These are phyloP conservation scores for Notarius lentiginosus DNA, from an alignment of 2,113 vertebrate species.

Conservation along the genomic window DNA sequence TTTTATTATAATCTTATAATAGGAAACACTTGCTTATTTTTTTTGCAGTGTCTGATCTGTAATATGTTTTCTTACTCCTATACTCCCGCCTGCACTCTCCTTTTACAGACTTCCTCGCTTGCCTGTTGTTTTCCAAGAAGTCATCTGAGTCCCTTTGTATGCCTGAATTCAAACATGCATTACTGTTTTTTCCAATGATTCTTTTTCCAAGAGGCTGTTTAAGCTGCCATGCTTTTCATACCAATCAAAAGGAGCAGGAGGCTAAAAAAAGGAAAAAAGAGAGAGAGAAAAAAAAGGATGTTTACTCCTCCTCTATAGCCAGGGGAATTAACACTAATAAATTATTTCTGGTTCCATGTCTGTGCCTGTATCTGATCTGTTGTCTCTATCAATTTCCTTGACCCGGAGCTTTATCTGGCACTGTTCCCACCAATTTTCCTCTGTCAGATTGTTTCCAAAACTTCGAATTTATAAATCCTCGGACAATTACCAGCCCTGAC, in stretches of 20 bases:
- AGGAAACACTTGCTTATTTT: background rate
- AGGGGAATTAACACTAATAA: background rate
- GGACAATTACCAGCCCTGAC: conserved; percentile 18
- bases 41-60: background rate
- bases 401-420: background rate
- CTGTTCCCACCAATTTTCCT: background rate
- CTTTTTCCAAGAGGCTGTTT: background rate
- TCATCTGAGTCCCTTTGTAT: background rate
- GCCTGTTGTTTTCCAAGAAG: background rate
- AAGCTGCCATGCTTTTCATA: background rate
- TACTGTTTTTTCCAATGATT: background rate
- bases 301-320: background rate
- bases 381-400: background rate
- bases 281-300: background rate
- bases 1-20: background rate
- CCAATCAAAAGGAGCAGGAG: background rate
- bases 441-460: conserved; percentile 8
- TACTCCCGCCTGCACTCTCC: background rate
- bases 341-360: background rate
- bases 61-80: background rate
- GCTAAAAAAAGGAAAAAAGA: no score
- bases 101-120: background rate
- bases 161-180: background rate
- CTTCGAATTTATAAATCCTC: background rate
- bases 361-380: background rate